Evolutionary conservation across 2,888 invertebrate species (phyloP), one percentile per base, ranked within the genome.

Genomic region (Leistus spinibarbis): DNA sequence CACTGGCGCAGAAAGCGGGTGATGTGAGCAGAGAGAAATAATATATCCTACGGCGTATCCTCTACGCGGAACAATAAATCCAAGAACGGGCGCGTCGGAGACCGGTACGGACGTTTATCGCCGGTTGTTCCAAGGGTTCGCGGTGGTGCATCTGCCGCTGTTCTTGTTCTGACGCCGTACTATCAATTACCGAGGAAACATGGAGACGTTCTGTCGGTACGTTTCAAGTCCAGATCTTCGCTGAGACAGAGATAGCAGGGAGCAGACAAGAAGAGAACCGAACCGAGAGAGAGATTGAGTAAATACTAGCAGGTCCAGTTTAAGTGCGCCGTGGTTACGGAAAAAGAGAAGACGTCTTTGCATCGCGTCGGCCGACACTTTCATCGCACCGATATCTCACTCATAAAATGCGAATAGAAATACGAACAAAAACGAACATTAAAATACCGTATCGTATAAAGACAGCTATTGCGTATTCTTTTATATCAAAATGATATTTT

Each of bases 191-290:
- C 64, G 19, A 16, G 19, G 23, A 40, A 71, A 64, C 64, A 71
- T 63, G 54, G 71, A 63, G 17, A 20, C 22, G 54, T 71, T 71
- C 54, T 71, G 54, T 54, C 53, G 54, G 71, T 54, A 54, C 63
- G 64, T 53, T 71, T 71, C 71, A 71, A 57, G 71, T 71, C 64
- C 71, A 71, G 70, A 24, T 70, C 57, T 70, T 17, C 17, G 17
- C 22, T 10, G 19, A 60, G 20, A 60, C 20, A 60, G 19, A 60
- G 17, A 60, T 60, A 40, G 13, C 40, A 5, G 40, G 40, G 40
- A n/a, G n/a, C n/a, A n/a, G 40, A 40, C 40, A 40, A 40, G 60
- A 60, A 60, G 20, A 60, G 20, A 60, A 60, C 60, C 20, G 17
- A 54, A 54, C 54, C 17, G 54, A 3, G 17, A 60, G 60, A 60